These are phyloP conservation scores for Physella acuta DNA, from an alignment of 1,140 invertebrate genomes.

Conservation along the genomic window DNA sequence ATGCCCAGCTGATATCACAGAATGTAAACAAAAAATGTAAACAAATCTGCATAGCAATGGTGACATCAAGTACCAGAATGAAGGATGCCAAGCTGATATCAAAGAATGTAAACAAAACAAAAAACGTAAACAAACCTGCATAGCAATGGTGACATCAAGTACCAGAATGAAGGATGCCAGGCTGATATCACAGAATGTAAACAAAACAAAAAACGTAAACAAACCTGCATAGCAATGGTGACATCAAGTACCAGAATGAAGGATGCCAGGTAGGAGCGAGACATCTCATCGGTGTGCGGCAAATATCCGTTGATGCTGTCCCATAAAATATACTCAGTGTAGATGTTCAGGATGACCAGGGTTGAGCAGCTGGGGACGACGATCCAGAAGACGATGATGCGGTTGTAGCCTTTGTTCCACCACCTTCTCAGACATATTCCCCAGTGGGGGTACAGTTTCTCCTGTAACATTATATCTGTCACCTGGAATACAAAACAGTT, in stretches of 20 bases:
- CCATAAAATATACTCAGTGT: conserved; percentile 65
- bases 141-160: too few species aligned
- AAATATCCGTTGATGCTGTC: conserved; percentile 64
- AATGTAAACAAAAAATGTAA: too few species aligned
- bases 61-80: too few species aligned
- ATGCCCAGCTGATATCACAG: too few species aligned
- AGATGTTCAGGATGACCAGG: conserved; percentile 63
- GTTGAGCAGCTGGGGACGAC: conserved; percentile 59
- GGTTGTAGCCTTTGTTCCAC: conserved; percentile 60
- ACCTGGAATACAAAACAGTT: conserved; percentile 56
- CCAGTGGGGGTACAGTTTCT: conserved; percentile 65
- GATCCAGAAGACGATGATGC: conserved; percentile 65
- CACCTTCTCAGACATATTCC: conserved; percentile 56
- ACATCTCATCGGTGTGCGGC: conserved; percentile 64
- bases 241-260: conserved; percentile 67
- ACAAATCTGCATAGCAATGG: too few species aligned
- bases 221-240: conserved; percentile 66
- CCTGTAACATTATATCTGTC: conserved; percentile 68
- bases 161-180: too few species aligned
- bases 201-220: too few species aligned
- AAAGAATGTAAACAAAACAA: too few species aligned
- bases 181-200: too few species aligned
- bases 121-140: too few species aligned
- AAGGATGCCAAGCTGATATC: too few species aligned
- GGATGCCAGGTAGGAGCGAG: conserved; percentile 64